Evolutionary conservation across 2,113 vertebrate genomes (phyloP).

Genomic region (Cavia porcellus): DNA sequence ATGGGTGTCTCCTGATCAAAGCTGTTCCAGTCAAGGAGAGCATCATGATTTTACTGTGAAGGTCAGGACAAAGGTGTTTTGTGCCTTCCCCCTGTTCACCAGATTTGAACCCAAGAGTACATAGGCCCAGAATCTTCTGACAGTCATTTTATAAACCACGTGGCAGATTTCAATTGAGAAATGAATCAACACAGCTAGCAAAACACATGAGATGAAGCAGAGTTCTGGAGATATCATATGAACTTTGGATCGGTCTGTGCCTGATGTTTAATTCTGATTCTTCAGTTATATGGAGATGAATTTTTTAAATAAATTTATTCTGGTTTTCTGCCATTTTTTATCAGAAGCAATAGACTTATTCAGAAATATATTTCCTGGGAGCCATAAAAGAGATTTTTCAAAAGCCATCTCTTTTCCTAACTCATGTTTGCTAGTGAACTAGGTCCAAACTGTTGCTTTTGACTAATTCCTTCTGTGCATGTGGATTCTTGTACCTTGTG

Average conservation of each 20-base stretch:
- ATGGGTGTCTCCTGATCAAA: not conserved
- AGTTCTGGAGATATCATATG: not conserved
- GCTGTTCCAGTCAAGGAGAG: not conserved
- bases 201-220: not conserved
- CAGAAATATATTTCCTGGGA: constrained; percentile 41
- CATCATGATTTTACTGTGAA: not conserved
- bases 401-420: constrained; percentile 45
- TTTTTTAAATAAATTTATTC: constrained; percentile 28
- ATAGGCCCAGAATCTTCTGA: not conserved
- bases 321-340: constrained; percentile 52
- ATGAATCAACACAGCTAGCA: not conserved
- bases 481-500: constrained; percentile 5
- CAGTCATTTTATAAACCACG: not conserved
- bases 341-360: not conserved
- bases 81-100: not conserved
- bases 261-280: not conserved
- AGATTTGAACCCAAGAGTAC: not conserved
- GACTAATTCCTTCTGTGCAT: constrained; percentile 71
- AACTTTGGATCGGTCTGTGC: not conserved
- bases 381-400: constrained; percentile 40
- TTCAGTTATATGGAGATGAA: not conserved
- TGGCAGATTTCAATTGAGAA: not conserved
- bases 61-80: not conserved
- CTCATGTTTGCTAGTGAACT: constrained; percentile 61
- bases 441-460: constrained; percentile 60